These are phyloP conservation scores for Mustela lutreola DNA, from an alignment of 2,113 vertebrate genomes.

Conservation along the genomic window DNA sequence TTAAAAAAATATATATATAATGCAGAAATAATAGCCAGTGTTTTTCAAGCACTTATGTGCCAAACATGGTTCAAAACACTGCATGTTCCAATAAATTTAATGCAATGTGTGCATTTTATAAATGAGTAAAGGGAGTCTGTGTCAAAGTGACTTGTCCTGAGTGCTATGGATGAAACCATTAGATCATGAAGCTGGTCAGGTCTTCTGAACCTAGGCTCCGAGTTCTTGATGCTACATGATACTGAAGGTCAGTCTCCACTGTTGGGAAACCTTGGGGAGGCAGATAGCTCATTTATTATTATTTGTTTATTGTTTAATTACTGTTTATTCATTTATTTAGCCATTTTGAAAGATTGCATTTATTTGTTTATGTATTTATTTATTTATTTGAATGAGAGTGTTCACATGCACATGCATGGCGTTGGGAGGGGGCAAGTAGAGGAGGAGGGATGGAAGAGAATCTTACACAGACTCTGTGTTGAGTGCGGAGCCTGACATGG, in stretches of 20 bases:
- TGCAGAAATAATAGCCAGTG: neutral
- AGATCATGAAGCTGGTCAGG: neutral
- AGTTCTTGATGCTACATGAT: neutral
- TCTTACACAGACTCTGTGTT: neutral
- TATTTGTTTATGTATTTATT: neutral
- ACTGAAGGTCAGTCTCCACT: neutral
- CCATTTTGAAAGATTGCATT: neutral
- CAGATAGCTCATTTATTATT: neutral
- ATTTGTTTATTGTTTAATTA: neutral
- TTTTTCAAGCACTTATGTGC: neutral
- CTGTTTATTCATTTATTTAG: neutral
- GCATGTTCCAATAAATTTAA: neutral
- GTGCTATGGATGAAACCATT: neutral
- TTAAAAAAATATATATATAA: neutral
- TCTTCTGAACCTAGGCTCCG: neutral
- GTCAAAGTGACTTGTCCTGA: neutral
- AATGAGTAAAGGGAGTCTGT: neutral
- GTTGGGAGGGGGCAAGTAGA: neutral
- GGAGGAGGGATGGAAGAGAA: neutral
- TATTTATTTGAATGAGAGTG: neutral
- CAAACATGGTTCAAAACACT: neutral
- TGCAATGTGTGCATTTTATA: neutral
- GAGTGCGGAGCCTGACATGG: neutral
- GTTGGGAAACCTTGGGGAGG: neutral
- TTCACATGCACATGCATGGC: accelerated